Evolutionary conservation across 2,113 vertebrate genomes (phyloP).

Genomic region (Micromys minutus): DNA sequence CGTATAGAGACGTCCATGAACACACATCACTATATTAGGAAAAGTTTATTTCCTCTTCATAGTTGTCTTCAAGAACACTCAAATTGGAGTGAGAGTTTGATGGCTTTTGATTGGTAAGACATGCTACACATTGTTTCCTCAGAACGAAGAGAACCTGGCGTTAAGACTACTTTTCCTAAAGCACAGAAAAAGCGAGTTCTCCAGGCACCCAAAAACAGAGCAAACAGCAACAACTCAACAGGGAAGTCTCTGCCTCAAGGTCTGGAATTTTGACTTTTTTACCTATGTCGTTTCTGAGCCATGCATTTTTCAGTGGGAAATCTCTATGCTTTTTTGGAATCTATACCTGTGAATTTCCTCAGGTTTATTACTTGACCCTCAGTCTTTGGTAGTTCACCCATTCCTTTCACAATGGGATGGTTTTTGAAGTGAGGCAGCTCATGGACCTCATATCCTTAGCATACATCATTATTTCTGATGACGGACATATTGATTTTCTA

Average conservation of each 20-base stretch:
- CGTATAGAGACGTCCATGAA: background rate
- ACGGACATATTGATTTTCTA: slow-evolving; percentile 84
- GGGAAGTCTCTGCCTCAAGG: slow-evolving; percentile 89
- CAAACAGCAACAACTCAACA: slow-evolving; percentile 80
- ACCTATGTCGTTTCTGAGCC: background rate
- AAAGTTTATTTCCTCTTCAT: background rate
- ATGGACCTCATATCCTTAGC: background rate
- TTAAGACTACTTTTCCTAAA: slow-evolving; percentile 65
- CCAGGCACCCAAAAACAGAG: slow-evolving; percentile 87
- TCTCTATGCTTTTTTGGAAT: background rate
- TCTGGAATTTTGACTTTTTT: slow-evolving; percentile 71
- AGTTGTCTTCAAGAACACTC: background rate
- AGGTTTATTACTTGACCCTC: background rate
- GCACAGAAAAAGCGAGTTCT: slow-evolving; percentile 84
- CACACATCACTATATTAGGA: background rate
- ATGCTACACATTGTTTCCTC: slow-evolving; percentile 25
- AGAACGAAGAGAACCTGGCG: slow-evolving; percentile 70
- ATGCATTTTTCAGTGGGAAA: background rate
- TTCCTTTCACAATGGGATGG: slow-evolving; percentile 80
- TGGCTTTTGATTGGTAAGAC: slow-evolving; percentile 10
- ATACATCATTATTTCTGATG: slow-evolving; percentile 69
- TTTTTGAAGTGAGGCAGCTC: slow-evolving; percentile 81
- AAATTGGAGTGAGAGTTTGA: background rate
- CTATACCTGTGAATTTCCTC: background rate
- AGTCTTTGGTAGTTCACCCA: slow-evolving; percentile 84